phyloP scores from a whole-genome alignment of 2,888 invertebrate genomes.

The Dolichomitus sp. region DNA sequence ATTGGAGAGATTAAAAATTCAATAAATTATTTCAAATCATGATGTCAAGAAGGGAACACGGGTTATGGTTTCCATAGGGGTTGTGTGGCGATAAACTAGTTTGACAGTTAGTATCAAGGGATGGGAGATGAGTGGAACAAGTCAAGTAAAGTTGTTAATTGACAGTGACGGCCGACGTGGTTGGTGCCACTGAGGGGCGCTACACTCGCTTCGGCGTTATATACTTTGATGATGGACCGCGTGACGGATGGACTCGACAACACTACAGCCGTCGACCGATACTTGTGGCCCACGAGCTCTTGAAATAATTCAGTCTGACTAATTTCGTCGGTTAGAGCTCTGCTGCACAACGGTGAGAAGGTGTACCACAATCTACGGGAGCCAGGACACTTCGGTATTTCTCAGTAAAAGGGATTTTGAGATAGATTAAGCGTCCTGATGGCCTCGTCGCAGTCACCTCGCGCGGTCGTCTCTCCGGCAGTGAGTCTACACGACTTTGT shows the following conservation, averaged over 20 bases:
- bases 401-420: conserved; percentile 25
- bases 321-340: conserved; percentile 19
- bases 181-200: neutral
- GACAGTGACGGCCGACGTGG: conserved; percentile 37
- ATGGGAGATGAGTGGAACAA: neutral
- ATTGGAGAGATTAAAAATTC: neutral
- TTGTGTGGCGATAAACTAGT: neutral
- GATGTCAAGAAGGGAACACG: neutral
- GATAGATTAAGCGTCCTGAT: conserved; percentile 15
- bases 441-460: conserved; percentile 3
- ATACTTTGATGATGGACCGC: conserved; percentile 26
- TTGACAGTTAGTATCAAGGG: neutral
- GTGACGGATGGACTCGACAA: conserved; percentile 26
- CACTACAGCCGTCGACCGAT: neutral
- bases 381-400: conserved; percentile 9
- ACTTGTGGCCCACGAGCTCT: neutral
- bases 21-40: neutral
- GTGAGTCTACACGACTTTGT: conserved; percentile 27
- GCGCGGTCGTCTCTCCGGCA: neutral
- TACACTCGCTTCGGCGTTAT: conserved; percentile 2
- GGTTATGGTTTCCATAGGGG: neutral
- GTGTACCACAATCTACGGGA: conserved; percentile 13
- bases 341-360: neutral
- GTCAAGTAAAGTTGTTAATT: conserved; percentile 31
- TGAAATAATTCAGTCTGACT: conserved; percentile 54